Percentiles rank a stretch among this genome's conserved stretches.
phyloP scores from a whole-genome alignment of 2,113 vertebrate species.

The Rana temporaria region DNA sequence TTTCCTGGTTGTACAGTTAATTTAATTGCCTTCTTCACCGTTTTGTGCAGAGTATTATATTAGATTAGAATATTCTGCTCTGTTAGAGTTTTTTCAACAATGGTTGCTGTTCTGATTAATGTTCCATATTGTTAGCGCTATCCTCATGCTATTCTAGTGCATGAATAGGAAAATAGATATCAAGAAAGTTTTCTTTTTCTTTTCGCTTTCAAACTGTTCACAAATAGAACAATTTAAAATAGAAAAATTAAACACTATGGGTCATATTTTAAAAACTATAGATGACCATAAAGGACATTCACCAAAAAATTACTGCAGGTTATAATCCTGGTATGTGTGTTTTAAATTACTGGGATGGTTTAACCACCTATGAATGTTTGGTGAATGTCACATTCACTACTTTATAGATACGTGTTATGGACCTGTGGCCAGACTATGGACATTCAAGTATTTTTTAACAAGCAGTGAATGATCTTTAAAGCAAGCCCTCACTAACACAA shows the following conservation, averaged over 20 bases:
- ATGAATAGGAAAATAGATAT: background rate
- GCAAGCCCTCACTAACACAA: too few relatives aligned
- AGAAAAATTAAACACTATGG: background rate
- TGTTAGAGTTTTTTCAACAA: background rate
- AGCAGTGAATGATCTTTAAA: too few relatives aligned
- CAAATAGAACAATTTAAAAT: background rate
- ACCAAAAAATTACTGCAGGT: too few relatives aligned
- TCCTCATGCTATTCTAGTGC: background rate
- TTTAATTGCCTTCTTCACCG: background rate
- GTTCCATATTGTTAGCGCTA: background rate
- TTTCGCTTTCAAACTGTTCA: background rate
- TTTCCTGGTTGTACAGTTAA: background rate
- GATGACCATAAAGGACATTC: too few relatives aligned
- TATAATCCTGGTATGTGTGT: too few relatives aligned
- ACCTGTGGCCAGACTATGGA: too few relatives aligned
- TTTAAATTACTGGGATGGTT: too few relatives aligned
- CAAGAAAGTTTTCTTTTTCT: background rate
- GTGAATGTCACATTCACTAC: too few relatives aligned
- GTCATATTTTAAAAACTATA: too few relatives aligned
- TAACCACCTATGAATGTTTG: too few relatives aligned
- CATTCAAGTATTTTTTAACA: too few relatives aligned
- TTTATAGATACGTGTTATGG: too few relatives aligned
- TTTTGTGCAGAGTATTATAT: background rate
- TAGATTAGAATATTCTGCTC: background rate
- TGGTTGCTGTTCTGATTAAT: constrained; percentile 1